Conservation (phyloP, 1,140 invertebrate species). For the Mamestra configurata region DNA sequence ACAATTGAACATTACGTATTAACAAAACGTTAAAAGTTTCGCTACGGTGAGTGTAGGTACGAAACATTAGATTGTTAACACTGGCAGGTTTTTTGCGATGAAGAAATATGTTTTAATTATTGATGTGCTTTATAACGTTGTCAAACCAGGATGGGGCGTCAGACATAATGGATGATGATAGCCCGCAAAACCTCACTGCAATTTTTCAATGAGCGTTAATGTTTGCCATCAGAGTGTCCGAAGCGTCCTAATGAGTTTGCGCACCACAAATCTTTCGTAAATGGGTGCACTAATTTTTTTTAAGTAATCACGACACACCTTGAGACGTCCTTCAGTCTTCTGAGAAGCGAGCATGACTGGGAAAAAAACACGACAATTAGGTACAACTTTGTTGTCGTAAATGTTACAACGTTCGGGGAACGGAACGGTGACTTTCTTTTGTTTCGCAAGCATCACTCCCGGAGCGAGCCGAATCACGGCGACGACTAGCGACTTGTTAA, state of each 20-base stretch:
- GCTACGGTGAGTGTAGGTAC: not conserved
- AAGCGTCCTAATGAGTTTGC: constrained; percentile 70
- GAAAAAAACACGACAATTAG: constrained; percentile 72
- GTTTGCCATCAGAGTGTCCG: constrained; percentile 56
- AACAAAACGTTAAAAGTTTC: constrained; percentile 18
- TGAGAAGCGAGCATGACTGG: constrained; percentile 74
- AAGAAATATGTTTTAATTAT: constrained; percentile 27
- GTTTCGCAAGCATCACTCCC: constrained; percentile 63
- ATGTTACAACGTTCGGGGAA: constrained; percentile 69
- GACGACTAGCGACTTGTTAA: constrained; percentile 72
- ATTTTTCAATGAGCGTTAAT: constrained; percentile 70
- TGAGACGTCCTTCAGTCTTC: constrained; percentile 76
- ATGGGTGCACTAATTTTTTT: constrained; percentile 63
- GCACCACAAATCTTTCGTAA: constrained; percentile 66
- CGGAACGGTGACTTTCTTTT: constrained; percentile 76
- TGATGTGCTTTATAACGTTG: constrained; percentile 39
- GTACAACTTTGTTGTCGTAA: constrained; percentile 74
- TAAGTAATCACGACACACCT: constrained; percentile 69
- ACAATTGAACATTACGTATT: constrained; percentile 10
- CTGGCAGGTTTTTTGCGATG: not conserved
- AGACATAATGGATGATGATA: constrained; percentile 49
- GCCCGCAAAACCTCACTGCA: constrained; percentile 44
- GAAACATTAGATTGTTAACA: constrained; percentile 2
- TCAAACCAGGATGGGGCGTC: constrained; percentile 43
- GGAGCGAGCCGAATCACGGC: constrained; percentile 69